Conservation (phyloP, 2,113 vertebrate species). For the Balaeniceps rex region DNA sequence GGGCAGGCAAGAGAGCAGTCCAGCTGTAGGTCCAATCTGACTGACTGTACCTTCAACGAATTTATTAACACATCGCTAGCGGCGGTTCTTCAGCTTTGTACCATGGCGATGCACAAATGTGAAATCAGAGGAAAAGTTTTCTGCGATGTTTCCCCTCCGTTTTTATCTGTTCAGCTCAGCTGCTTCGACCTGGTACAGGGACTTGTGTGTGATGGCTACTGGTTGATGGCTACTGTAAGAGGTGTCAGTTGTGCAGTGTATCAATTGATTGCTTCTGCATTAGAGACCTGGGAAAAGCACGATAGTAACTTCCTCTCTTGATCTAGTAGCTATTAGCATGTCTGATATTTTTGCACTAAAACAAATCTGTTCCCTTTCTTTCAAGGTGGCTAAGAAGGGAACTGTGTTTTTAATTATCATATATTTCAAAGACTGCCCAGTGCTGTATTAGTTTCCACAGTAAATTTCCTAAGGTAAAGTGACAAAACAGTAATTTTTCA, state of each 20-base stretch:
- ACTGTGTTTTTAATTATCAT: background rate
- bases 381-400: background rate
- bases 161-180: background rate
- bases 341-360: background rate
- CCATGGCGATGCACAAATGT: background rate
- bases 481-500: constrained; percentile 74
- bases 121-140: background rate
- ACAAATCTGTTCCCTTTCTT: background rate
- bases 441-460: background rate
- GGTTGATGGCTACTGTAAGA: background rate
- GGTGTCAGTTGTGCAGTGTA: background rate
- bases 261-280: background rate
- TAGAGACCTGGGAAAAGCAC: background rate
- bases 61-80: background rate
- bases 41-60: background rate
- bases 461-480: constrained; percentile 66
- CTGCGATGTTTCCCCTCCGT: background rate
- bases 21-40: background rate
- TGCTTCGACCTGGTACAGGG: background rate
- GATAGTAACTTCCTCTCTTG: background rate
- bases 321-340: background rate
- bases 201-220: background rate
- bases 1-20: background rate
- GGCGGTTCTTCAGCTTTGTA: background rate
- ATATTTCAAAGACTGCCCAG: background rate